These are phyloP conservation scores for Aleiodes leptofemur DNA, from an alignment of 2,888 invertebrate species.

Conservation along the genomic window DNA sequence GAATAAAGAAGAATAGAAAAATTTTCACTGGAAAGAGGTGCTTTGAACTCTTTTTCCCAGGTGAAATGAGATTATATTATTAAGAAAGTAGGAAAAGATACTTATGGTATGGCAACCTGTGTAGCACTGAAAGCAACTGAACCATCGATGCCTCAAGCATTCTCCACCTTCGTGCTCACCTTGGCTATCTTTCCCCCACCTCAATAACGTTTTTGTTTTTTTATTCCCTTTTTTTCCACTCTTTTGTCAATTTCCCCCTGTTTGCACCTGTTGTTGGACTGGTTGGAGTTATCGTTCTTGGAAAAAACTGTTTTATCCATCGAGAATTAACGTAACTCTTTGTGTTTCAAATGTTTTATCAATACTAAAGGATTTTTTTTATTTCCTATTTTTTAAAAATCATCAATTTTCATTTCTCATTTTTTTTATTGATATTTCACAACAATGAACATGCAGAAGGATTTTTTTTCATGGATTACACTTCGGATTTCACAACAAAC, in stretches of 20 bases:
- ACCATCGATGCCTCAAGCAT: slow-evolving; percentile 48
- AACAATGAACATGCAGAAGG: slow-evolving; percentile 70
- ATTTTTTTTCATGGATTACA: slow-evolving; percentile 48
- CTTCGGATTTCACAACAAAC: slow-evolving; percentile 58
- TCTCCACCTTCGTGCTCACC: slow-evolving; percentile 50
- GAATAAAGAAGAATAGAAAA: slow-evolving; percentile 1
- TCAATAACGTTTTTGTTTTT: neutral
- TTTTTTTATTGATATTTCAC: slow-evolving; percentile 67
- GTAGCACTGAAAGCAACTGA: slow-evolving; percentile 55
- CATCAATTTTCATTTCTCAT: slow-evolving; percentile 30
- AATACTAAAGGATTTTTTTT: neutral
- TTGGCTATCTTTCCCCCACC: slow-evolving; percentile 43
- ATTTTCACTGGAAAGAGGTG: neutral
- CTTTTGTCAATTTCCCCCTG: slow-evolving; percentile 39
- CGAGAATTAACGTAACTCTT: neutral
- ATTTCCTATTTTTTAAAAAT: neutral
- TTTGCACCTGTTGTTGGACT: slow-evolving; percentile 47
- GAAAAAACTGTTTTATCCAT: slow-evolving; percentile 33
- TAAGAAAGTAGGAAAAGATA: slow-evolving; percentile 35
- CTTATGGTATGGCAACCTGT: slow-evolving; percentile 51
- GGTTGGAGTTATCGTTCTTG: slow-evolving; percentile 24
- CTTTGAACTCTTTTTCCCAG: neutral
- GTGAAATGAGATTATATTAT: slow-evolving; percentile 14
- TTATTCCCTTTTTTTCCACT: slow-evolving; percentile 26
- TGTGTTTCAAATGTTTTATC: slow-evolving; percentile 18